These are phyloP conservation scores for Nomada goodeniana DNA, from an alignment of 2,888 invertebrate genomes.

Conservation along the genomic window DNA sequence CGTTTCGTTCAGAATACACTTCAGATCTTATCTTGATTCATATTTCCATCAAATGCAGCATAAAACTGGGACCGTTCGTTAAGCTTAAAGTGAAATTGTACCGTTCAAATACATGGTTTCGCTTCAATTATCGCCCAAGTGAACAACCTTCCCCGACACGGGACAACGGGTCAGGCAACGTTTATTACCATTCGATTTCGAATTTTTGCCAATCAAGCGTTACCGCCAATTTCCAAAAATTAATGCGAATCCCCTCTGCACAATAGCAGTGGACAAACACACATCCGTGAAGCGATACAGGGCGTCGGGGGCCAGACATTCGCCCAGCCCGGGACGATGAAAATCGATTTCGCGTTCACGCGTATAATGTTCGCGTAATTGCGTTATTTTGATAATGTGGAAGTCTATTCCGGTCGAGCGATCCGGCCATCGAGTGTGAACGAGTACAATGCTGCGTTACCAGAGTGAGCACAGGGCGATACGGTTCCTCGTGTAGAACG, in stretches of 20 bases:
- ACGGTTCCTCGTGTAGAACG: conserved; percentile 32
- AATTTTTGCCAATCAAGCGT: background rate
- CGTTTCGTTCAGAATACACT: too few species aligned
- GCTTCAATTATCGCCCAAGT: too few species aligned
- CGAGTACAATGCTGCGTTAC: conserved; percentile 1
- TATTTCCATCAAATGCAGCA: too few species aligned
- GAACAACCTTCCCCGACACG: too few species aligned
- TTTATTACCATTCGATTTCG: background rate
- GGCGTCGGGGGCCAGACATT: background rate
- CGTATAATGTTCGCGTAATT: conserved; percentile 43
- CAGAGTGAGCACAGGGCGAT: conserved; percentile 26
- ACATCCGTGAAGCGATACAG: conserved; percentile 1
- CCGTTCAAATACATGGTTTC: too few species aligned
- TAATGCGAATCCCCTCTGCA: conserved; percentile 6
- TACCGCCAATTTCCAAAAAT: conserved; percentile 6
- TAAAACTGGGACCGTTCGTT: too few species aligned
- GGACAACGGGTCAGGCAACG: background rate
- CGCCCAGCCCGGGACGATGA: conserved; percentile 3
- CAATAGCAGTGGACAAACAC: conserved; percentile 21
- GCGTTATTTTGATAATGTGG: conserved; percentile 38
- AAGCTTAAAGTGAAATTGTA: too few species aligned
- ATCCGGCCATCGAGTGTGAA: conserved; percentile 18
- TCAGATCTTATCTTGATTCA: too few species aligned
- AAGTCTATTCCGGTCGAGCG: conserved; percentile 22
- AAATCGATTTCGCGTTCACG: conserved; percentile 28